Conservation (phyloP, 2,888 invertebrate species). For the Cistogaster globosa region DNA sequence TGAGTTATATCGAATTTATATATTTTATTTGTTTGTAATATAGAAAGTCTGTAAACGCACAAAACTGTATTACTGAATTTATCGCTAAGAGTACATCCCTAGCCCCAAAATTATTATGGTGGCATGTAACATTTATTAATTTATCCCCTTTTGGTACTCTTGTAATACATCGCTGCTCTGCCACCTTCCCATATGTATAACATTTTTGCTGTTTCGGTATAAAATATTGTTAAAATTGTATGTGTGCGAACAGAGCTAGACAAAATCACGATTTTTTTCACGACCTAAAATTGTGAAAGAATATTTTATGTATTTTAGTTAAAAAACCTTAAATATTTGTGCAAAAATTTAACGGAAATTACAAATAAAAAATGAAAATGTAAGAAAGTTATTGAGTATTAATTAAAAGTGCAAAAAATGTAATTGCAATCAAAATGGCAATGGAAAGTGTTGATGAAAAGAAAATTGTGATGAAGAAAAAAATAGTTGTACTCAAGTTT, state of each 20-base stretch:
- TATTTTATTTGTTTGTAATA: too few species aligned
- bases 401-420: constrained; percentile 12
- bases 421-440: neutral
- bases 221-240: constrained; percentile 48
- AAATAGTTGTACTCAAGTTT: constrained; percentile 17
- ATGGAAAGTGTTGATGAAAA: neutral
- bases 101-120: too few species aligned
- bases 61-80: too few species aligned
- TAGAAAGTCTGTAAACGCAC: too few species aligned
- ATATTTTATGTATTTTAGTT: constrained; percentile 35
- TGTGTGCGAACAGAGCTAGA: constrained; percentile 54
- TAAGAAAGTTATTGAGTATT: constrained; percentile 24
- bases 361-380: constrained; percentile 40
- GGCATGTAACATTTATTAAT: neutral
- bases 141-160: neutral
- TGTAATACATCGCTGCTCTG: constrained; percentile 23
- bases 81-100: too few species aligned
- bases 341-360: constrained; percentile 40
- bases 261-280: constrained; percentile 59
- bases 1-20: too few species aligned
- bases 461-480: constrained; percentile 30
- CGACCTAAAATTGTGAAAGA: constrained; percentile 38
- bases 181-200: constrained; percentile 52
- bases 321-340: constrained; percentile 26
- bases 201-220: constrained; percentile 33